phyloP scores from a whole-genome alignment of 1,140 invertebrate genomes.

The Anastrepha ludens region DNA sequence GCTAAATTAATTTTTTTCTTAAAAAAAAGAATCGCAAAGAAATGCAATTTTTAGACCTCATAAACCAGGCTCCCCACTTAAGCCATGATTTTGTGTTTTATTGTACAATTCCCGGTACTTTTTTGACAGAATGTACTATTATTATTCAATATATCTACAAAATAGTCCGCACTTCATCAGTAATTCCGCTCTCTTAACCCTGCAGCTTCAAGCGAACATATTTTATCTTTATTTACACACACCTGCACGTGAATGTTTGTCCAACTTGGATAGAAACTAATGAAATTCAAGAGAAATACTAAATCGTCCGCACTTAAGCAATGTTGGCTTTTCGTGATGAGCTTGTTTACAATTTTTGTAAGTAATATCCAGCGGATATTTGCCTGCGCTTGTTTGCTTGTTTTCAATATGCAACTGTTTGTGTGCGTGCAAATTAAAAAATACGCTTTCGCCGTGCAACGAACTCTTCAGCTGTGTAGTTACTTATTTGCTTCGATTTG shows the following conservation, averaged over 20 bases:
- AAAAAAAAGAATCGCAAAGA: no score
- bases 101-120: no score
- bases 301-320: neutral
- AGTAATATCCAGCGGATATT: neutral
- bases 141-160: neutral
- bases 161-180: neutral
- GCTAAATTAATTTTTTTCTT: no score
- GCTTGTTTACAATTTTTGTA: neutral
- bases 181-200: neutral
- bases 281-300: slow-evolving; percentile 12
- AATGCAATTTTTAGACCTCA: no score
- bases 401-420: neutral
- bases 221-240: no score
- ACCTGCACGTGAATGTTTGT: neutral
- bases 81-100: no score
- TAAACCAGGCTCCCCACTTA: no score
- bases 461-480: neutral
- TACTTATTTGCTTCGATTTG: neutral
- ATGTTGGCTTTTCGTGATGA: neutral
- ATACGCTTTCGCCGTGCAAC: neutral
- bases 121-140: no score
- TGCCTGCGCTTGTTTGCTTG: slow-evolving; percentile 11
- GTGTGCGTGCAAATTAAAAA: neutral
- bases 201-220: neutral
- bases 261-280: neutral